phyloP scores from a whole-genome alignment of 2,888 invertebrate species.

The Rutpela maculata region DNA sequence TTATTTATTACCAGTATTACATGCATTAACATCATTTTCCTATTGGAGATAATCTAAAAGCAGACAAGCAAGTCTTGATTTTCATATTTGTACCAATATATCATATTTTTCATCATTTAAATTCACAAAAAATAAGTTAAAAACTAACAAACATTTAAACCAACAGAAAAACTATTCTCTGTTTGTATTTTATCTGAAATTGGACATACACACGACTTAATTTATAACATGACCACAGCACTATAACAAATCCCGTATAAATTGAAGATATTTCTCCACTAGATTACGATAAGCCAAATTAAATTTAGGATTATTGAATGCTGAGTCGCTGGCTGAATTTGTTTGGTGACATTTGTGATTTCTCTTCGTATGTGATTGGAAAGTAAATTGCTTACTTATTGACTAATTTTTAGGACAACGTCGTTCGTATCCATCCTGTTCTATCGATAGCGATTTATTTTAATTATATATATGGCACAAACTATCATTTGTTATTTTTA shows the following conservation, averaged over 20 bases:
- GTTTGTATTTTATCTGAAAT: slow-evolving; percentile 19
- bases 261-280: slow-evolving; percentile 29
- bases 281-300: slow-evolving; percentile 45
- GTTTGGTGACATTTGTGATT: slow-evolving; percentile 51
- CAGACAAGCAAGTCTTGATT: too few relatives aligned
- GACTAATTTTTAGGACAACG: slow-evolving; percentile 39
- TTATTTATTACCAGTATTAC: too few relatives aligned
- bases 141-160: slow-evolving; percentile 1
- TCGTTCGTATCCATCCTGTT: slow-evolving; percentile 32
- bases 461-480: slow-evolving; percentile 6
- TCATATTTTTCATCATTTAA: not conserved
- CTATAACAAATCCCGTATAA: slow-evolving; percentile 21
- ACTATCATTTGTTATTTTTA: slow-evolving; percentile 7
- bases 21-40: too few relatives aligned
- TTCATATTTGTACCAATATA: not conserved
- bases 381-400: slow-evolving; percentile 51
- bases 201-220: slow-evolving; percentile 27
- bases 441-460: slow-evolving; percentile 24
- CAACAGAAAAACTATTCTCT: not conserved
- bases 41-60: not conserved
- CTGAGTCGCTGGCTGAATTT: slow-evolving; percentile 46
- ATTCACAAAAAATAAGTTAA: not conserved
- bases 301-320: slow-evolving; percentile 49
- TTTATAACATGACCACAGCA: slow-evolving; percentile 19
- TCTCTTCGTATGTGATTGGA: slow-evolving; percentile 54